A percentile compares a stretch with the other conserved stretches of the same genome.
These are phyloP conservation scores for Pygoscelis adeliae DNA, from an alignment of 2,113 vertebrate species.

Conservation along the genomic window DNA sequence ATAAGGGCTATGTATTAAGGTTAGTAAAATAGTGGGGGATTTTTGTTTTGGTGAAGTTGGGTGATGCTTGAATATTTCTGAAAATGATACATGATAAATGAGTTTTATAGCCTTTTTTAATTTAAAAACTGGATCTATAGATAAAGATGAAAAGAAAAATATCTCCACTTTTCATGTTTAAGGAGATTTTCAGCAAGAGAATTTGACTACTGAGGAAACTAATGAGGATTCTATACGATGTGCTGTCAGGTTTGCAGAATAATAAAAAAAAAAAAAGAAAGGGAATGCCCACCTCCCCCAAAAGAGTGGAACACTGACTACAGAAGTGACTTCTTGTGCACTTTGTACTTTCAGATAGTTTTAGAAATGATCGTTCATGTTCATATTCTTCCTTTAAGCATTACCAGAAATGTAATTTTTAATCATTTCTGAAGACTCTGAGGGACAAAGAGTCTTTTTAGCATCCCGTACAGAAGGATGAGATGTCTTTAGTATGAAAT, in stretches of 20 bases:
- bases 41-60: not conserved
- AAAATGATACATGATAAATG: not conserved
- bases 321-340: not conserved
- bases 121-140: not conserved
- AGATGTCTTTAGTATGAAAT: not conserved
- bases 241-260: not conserved
- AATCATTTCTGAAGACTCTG: not conserved
- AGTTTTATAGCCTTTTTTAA: not conserved
- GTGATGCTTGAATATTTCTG: not conserved
- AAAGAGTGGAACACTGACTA: not conserved
- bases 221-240: not conserved
- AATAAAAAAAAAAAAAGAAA: not conserved
- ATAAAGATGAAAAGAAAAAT: not conserved
- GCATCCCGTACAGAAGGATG: not conserved
- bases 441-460: not conserved
- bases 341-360: not conserved
- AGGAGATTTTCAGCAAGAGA: not conserved
- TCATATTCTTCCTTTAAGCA: not conserved
- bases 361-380: not conserved
- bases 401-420: not conserved
- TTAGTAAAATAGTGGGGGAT: not conserved
- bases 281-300: not conserved
- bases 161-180: not conserved
- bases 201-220: not conserved
- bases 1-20: fast-evolving